These are phyloP conservation scores for Drosophila borealis DNA, from an alignment of 2,888 invertebrate genomes.

Conservation along the genomic window DNA sequence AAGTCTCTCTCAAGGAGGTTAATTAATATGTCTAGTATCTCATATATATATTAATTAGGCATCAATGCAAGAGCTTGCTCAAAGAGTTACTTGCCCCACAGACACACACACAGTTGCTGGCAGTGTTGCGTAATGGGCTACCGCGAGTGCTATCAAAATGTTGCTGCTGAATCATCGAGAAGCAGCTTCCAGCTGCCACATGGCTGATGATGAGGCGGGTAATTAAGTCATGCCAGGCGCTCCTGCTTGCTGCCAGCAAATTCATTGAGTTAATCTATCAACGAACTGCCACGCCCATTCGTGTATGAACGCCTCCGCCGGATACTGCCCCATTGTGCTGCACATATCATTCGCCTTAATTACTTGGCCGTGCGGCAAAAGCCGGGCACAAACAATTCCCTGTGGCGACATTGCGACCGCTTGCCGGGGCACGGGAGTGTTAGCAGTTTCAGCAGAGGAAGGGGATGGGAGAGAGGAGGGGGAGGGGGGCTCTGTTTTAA, in stretches of 20 bases:
- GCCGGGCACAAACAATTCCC: slow-evolving; percentile 57
- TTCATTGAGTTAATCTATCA: slow-evolving; percentile 74
- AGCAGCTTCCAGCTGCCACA: slow-evolving; percentile 6
- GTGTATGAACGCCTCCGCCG: slow-evolving; percentile 2
- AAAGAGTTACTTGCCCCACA: slow-evolving; percentile 17
- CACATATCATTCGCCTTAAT: slow-evolving; percentile 69
- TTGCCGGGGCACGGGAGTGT: no score
- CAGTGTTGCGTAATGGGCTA: slow-evolving; percentile 28
- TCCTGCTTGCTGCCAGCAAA: slow-evolving; percentile 59
- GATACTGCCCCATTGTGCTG: slow-evolving; percentile 28
- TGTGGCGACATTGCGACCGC: slow-evolving; percentile 63
- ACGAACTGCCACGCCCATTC: slow-evolving; percentile 40
- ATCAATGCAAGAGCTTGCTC: slow-evolving; percentile 2
- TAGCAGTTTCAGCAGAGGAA: neutral
- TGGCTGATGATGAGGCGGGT: slow-evolving; percentile 36
- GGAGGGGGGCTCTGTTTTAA: slow-evolving; percentile 55
- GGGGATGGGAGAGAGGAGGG: neutral
- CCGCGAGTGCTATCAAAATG: slow-evolving; percentile 34
- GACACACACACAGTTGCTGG: slow-evolving; percentile 3
- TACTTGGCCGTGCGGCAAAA: slow-evolving; percentile 52
- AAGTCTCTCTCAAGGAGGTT: slow-evolving; percentile 5
- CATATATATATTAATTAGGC: slow-evolving; percentile 11
- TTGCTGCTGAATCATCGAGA: slow-evolving; percentile 30
- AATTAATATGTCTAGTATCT: slow-evolving; percentile 11
- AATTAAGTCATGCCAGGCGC: slow-evolving; percentile 49